Evolutionary conservation across 2,888 invertebrate genomes (phyloP), one percentile per base, ranked within the genome.

Genomic region (Rhodophaea formosa): DNA sequence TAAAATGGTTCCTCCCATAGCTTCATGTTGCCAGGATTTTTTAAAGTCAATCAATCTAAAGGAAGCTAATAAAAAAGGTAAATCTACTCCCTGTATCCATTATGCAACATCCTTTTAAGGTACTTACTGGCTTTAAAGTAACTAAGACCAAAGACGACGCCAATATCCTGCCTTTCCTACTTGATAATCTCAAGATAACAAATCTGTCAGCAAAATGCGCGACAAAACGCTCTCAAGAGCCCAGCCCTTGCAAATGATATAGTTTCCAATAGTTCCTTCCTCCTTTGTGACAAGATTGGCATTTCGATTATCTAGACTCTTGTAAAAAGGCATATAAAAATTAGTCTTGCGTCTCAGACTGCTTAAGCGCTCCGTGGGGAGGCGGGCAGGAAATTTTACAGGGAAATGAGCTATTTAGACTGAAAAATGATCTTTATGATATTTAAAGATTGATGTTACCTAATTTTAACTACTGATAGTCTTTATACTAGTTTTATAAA

Each of bases 251-350:
- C 16, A 54, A 8, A 70, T 77, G 75, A 76, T 76, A 77, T 79
- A 81, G 81, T 79, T 82, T 72, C 69, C 75, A 77, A 72, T 82
- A 82, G 81, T 80, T 80, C 67, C 69, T 68, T 72, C 69, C 76
- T 71, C 82, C 83, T 87, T 88, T 84, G 81, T 64, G 64, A 71
- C 75, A 66, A 81, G 89, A 89, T 89, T 89, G 90, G 87, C 90
- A 89, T 84, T 86, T 90, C 88, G 88, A 89, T 90, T 89, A 89
- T 88, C 84, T 82, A 69, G 67, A 67, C 80, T 80, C 77, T 72
- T 74, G 76, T 76, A 87, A 88, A 89, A 88, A 79, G 82, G 79
- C 76, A 77, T 76, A 84, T 84, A 88, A 88, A 86, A 89, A 87
- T 86, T 86, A 80, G 85, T 80, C 81, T 84, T 80, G 82, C 80